Base-by-base conservation (phyloP, 2,888 invertebrate species). In the Pachymerium ferrugineum region DNA sequence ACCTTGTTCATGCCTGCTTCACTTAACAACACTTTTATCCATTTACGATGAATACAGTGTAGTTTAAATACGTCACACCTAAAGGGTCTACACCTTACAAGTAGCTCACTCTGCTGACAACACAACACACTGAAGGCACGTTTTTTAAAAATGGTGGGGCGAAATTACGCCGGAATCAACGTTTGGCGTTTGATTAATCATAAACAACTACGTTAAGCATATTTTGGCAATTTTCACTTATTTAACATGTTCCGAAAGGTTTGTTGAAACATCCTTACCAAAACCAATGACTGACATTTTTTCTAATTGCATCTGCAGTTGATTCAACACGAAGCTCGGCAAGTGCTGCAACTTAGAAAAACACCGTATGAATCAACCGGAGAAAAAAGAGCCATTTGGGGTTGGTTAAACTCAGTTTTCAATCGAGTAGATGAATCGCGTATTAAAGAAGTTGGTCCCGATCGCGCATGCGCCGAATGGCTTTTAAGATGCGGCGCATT, bases 401-500 rank as follows among this genome's bases (percentile, higher is more conserved):
- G 78, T 35, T 80, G 79, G 79, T 74, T 80, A 14, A 80, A 80
- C 73, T 76, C 78, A 0, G 75, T 80, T 25, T 80, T 80, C 67
- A 80, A 80, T 73, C 77, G 77, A 78, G 89, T 92, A 0, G 92
- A 93, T 79, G 78, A 82, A 1, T 85, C 88, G 0, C 86, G 93
- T 38, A 85, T 90, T 38, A 85, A 88, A 80, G 80, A 85, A 78
- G 86, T 94, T 54, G 98, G 98, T 0, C 89, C 96, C 0, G 94
- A 98, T 81, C 85, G 93, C 73, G 89, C 91, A 3, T 97, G 97
- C 83, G 95, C 97, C 0, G 97, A 98, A 83, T 98, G 98, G 97
- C 85, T 97, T 5, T 84, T 98, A 30, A 87, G 91, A 77, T 96
- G 96, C 84, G 97, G 97, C 1, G 97, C 93, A 2, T 85, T 86